Conservation (phyloP, 2,888 invertebrate species). For the Glyphotaelius pellucidus region DNA sequence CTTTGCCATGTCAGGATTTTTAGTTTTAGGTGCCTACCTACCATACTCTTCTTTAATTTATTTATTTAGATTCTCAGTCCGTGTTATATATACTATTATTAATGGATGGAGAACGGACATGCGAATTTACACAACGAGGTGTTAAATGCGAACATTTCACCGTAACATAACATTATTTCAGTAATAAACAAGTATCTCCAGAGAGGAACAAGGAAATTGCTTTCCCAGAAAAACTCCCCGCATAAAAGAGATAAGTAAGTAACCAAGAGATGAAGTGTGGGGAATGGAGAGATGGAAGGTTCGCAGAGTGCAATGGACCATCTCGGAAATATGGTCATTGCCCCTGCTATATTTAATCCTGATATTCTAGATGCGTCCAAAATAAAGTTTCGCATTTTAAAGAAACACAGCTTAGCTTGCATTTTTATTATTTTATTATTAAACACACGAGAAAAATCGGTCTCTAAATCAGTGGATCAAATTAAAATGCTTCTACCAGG, state of each 20-base stretch:
- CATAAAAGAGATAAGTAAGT: not conserved
- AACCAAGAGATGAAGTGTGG: not conserved
- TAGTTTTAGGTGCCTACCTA: too few species aligned
- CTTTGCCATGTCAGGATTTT: too few species aligned
- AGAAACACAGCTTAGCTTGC: not conserved
- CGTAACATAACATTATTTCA: not conserved
- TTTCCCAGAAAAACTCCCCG: not conserved
- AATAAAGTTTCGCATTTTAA: not conserved
- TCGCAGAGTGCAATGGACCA: constrained; percentile 26
- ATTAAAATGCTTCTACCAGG: too few species aligned
- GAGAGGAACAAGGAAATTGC: not conserved
- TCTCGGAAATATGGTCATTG: not conserved
- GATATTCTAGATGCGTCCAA: not conserved
- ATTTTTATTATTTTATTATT: not conserved
- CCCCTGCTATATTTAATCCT: not conserved
- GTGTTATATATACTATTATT: not conserved
- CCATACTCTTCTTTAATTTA: too few species aligned
- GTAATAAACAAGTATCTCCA: not conserved
- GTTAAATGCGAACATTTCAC: not conserved
- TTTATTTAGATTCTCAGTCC: too few species aligned
- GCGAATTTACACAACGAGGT: not conserved
- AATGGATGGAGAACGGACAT: not conserved
- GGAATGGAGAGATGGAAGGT: not conserved
- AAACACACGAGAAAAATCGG: too few species aligned
- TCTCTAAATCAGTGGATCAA: too few species aligned